Evolutionary conservation across 2,888 invertebrate genomes (phyloP).

Genomic region (Bembecia ichneumoniformis): DNA sequence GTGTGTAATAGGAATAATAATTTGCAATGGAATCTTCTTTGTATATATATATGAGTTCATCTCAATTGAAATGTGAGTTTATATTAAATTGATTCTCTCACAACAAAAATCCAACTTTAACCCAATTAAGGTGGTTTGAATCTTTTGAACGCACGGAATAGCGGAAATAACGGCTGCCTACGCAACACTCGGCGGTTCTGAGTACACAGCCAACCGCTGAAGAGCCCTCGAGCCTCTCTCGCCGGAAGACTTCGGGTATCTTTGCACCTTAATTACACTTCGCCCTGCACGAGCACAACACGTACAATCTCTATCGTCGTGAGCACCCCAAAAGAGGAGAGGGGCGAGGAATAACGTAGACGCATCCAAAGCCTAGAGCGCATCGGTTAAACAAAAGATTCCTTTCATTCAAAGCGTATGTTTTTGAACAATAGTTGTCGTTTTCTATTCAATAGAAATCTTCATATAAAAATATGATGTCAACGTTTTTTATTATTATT

Average conservation of each 20-base stretch:
- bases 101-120: conserved; percentile 18
- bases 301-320: conserved; percentile 46
- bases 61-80: conserved; percentile 1
- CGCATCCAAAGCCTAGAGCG: not conserved
- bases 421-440: too few species aligned
- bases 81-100: not conserved
- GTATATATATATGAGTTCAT: too few species aligned
- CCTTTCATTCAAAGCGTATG: not conserved
- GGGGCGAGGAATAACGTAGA: not conserved
- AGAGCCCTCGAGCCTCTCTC: conserved; percentile 52
- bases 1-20: too few species aligned
- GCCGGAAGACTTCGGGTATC: conserved; percentile 63
- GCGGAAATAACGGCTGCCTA: conserved; percentile 43
- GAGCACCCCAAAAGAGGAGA: conserved; percentile 9
- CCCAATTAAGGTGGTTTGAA: conserved; percentile 59
- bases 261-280: conserved; percentile 70
- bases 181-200: conserved; percentile 57
- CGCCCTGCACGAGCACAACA: conserved; percentile 48
- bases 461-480: too few species aligned
- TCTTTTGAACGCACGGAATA: conserved; percentile 55
- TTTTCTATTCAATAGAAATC: too few species aligned
- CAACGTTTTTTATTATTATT: too few species aligned
- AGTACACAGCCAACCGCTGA: conserved; percentile 57
- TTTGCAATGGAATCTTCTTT: too few species aligned
- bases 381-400: not conserved